Base-by-base conservation (phyloP, 2,113 vertebrate species). In the Brachionichthys hirsutus region DNA sequence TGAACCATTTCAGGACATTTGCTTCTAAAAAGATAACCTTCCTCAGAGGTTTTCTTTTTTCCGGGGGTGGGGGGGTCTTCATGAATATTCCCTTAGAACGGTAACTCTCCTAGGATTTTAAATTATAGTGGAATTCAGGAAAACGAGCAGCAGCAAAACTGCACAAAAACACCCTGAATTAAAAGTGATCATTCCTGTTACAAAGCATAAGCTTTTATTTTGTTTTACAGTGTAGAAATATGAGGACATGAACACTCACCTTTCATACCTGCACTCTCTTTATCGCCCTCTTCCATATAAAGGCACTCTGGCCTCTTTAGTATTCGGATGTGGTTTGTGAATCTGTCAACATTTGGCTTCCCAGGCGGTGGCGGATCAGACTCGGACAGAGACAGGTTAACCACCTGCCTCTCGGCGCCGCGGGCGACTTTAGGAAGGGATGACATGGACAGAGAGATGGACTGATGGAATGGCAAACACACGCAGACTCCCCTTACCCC, bases 271-370 rank as follows among this genome's bases (percentile, higher is more conserved):
- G 18, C 36, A 20, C 35, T 42, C 13, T 46, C 18, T 62, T 16
- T 44, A 38, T 47, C 52, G 17, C 15, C 20, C 45, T 35, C 45
- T 58, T 42, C 34, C 66, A 54, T 53, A 66, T 71, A 69, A 68
- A 80, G 60, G 15, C 47, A 10, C 43, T 42, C 59, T 46, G 63
- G 57, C 56, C 70, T 81, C 53, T 77, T 87, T 78, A 82, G 74
- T 80, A 85, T 85, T 84, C 85, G 69, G 68, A 81, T 67, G 57
- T 57, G 73, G 62, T 81, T 51, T 1, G 9, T 54, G 79, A 83
- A 84, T 79, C 75, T 72, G 73, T 86, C 83, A 84, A 79, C 79
- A 71, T 87, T 81, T 82, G 81, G 81, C 77, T 82, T 70, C 71
- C 72, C 70, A 66, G 74, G 67, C 56, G 54, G 67, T 63, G 60